Base-by-base conservation (phyloP, 2,113 vertebrate species). In the Myrmophylax atrothorax region DNA sequence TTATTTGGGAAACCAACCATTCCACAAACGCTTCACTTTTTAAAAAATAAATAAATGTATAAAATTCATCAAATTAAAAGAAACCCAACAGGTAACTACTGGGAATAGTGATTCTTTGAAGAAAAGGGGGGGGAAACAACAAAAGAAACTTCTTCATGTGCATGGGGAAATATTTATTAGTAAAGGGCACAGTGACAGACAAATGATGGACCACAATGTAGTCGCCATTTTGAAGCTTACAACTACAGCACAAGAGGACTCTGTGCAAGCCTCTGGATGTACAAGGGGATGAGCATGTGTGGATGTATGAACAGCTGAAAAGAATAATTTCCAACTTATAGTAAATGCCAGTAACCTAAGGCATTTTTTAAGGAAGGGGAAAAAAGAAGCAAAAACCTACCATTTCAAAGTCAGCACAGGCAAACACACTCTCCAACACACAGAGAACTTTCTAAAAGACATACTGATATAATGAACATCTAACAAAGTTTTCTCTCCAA, bases 381-480 rank as follows among this genome's bases (percentile, higher is more conserved):
- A 53, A 73, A 84, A 50, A 35, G 12, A 4, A 12, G 14, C 7
- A 73, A 90, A 73, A 76, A 1, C 12, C 9, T 37, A 47, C 11
- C 7, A 14, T 52, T 96, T 87, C 56, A 40, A 86, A 94, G 22
- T 38, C n/a, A 37, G 29, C 9, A 4, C 15, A 69, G 4, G 6
- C 46, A 79, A 85, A 83, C 4, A 26, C 15, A 12, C 20, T 50
- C 35, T 49, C 12, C 14, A 83, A 2, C 17, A 78, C 28, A 6
- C 0, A 89, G 9, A 37, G 18, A n/a, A 28, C 19, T 77, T 85
- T 60, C 14, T 89, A 50, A 55, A 78, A 69, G 7, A 35, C 6
- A 5, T 23, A n/a, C 1, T 53, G 14, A 29, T 17, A 33, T 0
- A 60, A 4, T 3, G 2, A 84, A 14, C 38, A 7, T 16, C 40